Percentiles rank a stretch among this genome's conserved stretches.
Evolutionary conservation across 1,140 invertebrate genomes (phyloP).

Genomic region (silkworm (Bombyx mori)): ASM3026992v2 NC_085130.1:11361501-11362000

Average conservation of each 20-base stretch:
- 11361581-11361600: constrained; percentile 61
- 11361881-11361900: constrained; percentile 43
- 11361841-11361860: constrained; percentile 58
- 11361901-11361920: constrained; percentile 38
- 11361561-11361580: constrained; percentile 69
- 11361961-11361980: constrained; percentile 50
- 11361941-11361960: constrained; percentile 46
- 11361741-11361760: constrained; percentile 49
- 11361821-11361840: constrained; percentile 58
- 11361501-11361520: constrained; percentile 56
- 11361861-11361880: constrained; percentile 45
- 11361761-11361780: constrained; percentile 47
- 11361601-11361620: constrained; percentile 54
- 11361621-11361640: constrained; percentile 53
- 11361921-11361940: constrained; percentile 58
- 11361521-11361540: constrained; percentile 70
- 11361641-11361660: constrained; percentile 61
- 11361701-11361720: constrained; percentile 46
- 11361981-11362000: constrained; percentile 51
- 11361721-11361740: constrained; percentile 56
- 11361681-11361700: constrained; percentile 49
- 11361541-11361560: constrained; percentile 67
- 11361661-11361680: constrained; percentile 51
- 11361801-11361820: constrained; percentile 50
- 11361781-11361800: constrained; percentile 49